Percentiles rank a stretch among this genome's conserved stretches.
Conservation (phyloP, 2,113 vertebrate species). For the Spea multiplicata region DNA sequence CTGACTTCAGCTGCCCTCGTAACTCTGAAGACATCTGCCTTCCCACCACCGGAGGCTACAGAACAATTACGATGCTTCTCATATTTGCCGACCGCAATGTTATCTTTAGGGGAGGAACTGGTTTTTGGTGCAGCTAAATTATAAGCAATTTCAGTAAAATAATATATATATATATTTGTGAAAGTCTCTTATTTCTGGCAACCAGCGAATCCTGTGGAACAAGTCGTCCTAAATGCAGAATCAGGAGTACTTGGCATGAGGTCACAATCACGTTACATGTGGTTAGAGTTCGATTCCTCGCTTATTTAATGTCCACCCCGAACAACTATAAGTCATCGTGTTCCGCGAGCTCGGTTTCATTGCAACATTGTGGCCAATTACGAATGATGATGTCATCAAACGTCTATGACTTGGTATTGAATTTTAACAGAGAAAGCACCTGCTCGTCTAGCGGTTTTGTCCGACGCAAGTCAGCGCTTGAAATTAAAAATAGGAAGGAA, state of each 20-base stretch:
- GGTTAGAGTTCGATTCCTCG: neutral
- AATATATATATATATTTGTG: neutral
- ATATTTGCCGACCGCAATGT: constrained; percentile 25
- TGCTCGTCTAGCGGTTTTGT: neutral
- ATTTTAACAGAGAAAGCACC: neutral
- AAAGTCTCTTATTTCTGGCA: constrained; percentile 1
- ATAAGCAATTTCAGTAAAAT: constrained; percentile 30
- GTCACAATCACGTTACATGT: constrained; percentile 5
- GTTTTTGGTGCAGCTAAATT: constrained; percentile 8
- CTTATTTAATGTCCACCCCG: constrained; percentile 1
- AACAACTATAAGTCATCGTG: neutral
- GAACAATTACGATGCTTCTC: constrained; percentile 12
- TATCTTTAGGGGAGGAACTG: constrained; percentile 20
- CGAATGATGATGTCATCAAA: neutral
- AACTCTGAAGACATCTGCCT: neutral
- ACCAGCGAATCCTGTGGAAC: constrained; percentile 5
- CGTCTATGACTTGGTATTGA: neutral
- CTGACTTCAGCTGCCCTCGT: constrained; percentile 10
- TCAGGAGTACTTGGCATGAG: neutral
- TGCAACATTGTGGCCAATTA: neutral
- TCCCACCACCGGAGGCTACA: constrained; percentile 12
- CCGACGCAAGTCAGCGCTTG: neutral
- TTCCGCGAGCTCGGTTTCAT: neutral
- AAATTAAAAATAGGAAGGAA: neutral
- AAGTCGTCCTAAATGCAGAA: constrained; percentile 4